Conservation (phyloP, 1,140 invertebrate genomes). For the Linepithema humile region DNA sequence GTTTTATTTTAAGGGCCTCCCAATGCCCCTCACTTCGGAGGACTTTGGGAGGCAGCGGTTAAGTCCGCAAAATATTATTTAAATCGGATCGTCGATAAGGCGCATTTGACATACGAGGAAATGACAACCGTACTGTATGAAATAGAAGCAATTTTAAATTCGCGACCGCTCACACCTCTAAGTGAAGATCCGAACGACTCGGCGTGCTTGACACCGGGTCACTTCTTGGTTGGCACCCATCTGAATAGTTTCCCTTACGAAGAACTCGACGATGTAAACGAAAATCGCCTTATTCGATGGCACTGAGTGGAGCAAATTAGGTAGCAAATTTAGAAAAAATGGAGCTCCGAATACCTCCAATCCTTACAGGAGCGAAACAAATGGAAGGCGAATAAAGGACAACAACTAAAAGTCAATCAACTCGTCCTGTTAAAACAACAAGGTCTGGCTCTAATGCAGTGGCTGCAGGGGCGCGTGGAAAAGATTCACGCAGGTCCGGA, state of each 20-base stretch:
- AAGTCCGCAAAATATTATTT: conserved; percentile 73
- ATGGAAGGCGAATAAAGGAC: conserved; percentile 42
- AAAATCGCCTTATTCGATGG: conserved; percentile 52
- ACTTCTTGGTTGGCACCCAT: conserved; percentile 73
- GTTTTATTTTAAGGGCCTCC: conserved; percentile 78
- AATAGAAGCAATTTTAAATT: conserved; percentile 74
- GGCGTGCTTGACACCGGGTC: conserved; percentile 63
- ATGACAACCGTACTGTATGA: conserved; percentile 44
- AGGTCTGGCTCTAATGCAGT: not conserved
- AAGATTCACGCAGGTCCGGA: no score
- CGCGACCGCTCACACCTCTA: conserved; percentile 61
- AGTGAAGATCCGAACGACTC: conserved; percentile 57
- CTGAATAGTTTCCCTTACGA: conserved; percentile 20
- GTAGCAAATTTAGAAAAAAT: conserved; percentile 77
- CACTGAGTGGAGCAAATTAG: conserved; percentile 62
- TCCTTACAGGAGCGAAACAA: conserved; percentile 70
- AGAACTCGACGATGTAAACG: not conserved
- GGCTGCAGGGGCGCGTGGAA: not conserved
- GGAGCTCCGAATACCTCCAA: conserved; percentile 74
- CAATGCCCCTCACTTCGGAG: conserved; percentile 74
- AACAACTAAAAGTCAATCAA: not conserved
- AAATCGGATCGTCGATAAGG: conserved; percentile 51
- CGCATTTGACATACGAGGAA: conserved; percentile 62
- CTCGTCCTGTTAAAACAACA: conserved; percentile 8
- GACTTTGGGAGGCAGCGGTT: conserved; percentile 48